Conservation (phyloP, 2,797 vertebrate genomes). For the Alfaro cultratus region DNA sequence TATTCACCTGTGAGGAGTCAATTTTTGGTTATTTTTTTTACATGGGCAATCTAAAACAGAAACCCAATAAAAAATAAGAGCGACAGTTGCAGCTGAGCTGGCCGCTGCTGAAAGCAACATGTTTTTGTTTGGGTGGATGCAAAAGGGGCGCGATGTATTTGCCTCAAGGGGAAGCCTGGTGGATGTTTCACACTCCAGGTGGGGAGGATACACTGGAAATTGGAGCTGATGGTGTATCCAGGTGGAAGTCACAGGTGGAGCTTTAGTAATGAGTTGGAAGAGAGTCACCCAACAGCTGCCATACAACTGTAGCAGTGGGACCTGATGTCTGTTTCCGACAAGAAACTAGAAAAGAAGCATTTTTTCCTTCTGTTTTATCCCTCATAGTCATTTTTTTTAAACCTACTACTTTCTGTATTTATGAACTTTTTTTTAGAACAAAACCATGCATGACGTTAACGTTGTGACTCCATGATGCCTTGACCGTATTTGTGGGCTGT, state of each 20-base stretch:
- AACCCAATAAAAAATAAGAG: conserved; percentile 4
- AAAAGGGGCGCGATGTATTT: conserved; percentile 28
- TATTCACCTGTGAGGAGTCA: conserved; percentile 8
- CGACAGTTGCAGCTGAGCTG: neutral
- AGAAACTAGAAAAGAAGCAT: conserved; percentile 36
- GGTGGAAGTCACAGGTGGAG: conserved; percentile 77
- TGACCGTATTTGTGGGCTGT: neutral
- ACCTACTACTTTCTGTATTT: conserved; percentile 8
- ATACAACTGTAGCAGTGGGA: conserved; percentile 50
- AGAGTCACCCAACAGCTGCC: conserved; percentile 69
- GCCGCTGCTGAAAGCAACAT: conserved; percentile 12
- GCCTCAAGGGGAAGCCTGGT: conserved; percentile 49
- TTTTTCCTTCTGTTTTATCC: neutral
- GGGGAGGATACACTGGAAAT: conserved; percentile 58
- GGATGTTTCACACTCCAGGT: conserved; percentile 63
- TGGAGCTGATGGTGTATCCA: conserved; percentile 69
- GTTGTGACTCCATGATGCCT: neutral
- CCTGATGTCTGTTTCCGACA: conserved; percentile 60
- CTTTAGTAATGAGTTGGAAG: conserved; percentile 75
- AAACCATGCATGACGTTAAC: neutral
- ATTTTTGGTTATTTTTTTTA: conserved; percentile 3
- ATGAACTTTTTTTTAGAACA: neutral
- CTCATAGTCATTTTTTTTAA: neutral
- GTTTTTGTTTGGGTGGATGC: conserved; percentile 48
- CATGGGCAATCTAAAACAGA: neutral